These are phyloP conservation scores for Takifugu flavidus DNA, from an alignment of 2,113 vertebrate species.

Conservation along the genomic window DNA sequence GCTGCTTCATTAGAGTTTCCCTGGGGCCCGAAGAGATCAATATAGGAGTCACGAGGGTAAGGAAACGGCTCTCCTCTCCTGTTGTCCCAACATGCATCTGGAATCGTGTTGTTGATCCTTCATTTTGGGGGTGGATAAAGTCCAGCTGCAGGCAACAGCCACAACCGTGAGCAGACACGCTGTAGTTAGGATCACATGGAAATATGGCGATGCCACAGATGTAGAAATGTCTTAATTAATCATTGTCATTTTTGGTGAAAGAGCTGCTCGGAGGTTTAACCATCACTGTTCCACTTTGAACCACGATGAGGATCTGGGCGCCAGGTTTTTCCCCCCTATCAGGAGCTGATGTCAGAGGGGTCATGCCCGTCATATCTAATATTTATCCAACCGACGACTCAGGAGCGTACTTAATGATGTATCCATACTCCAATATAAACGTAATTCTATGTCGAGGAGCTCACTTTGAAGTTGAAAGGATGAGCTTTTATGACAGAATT, in stretches of 20 bases:
- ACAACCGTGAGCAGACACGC: too few species aligned
- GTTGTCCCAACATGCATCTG: background rate
- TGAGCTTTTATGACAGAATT: background rate
- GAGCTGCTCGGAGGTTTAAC: background rate
- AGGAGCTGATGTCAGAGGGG: too few species aligned
- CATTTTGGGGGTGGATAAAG: background rate
- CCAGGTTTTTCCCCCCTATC: background rate
- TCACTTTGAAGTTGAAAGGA: too few species aligned
- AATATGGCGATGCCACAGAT: too few species aligned
- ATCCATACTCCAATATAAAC: too few species aligned
- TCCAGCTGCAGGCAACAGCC: too few species aligned
- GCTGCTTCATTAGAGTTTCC: constrained; percentile 90
- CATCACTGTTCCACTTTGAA: background rate
- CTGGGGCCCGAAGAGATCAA: constrained; percentile 88
- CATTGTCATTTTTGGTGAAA: background rate
- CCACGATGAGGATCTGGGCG: background rate
- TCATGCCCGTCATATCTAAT: too few species aligned
- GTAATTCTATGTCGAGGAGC: too few species aligned
- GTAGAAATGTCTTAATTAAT: too few species aligned
- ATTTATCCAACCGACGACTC: too few species aligned
- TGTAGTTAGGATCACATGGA: too few species aligned
- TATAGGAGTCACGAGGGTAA: constrained; percentile 89
- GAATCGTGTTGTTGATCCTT: background rate
- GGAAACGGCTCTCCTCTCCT: constrained; percentile 12
- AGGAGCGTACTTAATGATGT: too few species aligned